These are phyloP conservation scores for Chrysaora quinquecirrha DNA, from an alignment of 30 jellyfish, hydroid and myxozoan genomes.

Conservation along the genomic window DNA sequence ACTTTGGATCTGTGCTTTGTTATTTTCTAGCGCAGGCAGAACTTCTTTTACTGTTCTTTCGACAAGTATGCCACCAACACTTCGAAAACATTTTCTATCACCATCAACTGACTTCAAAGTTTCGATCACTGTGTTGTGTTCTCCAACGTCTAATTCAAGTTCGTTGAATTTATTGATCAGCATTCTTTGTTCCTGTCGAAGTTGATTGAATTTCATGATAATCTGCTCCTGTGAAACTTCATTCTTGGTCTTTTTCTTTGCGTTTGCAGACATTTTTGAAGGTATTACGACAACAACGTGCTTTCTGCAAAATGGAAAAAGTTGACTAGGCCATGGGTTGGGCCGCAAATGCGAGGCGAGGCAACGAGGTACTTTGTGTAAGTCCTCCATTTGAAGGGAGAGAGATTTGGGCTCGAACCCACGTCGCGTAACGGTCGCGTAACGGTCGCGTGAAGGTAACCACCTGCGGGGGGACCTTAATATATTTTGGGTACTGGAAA, in stretches of 20 bases:
- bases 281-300: background rate
- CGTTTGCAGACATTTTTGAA: slow-evolving; percentile 66
- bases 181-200: slow-evolving; percentile 95
- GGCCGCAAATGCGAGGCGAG: no score
- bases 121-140: slow-evolving; percentile 92
- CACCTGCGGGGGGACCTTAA: no score
- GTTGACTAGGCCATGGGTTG: slow-evolving; percentile 2
- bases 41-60: slow-evolving; percentile 90
- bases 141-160: slow-evolving; percentile 87
- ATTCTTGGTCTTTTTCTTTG: slow-evolving; percentile 73
- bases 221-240: slow-evolving; percentile 79
- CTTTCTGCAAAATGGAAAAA: no score
- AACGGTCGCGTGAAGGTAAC: no score
- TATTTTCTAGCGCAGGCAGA: slow-evolving; percentile 83
- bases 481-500: no score
- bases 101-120: slow-evolving; percentile 89
- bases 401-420: no score
- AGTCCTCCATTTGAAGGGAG: no score
- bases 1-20: slow-evolving; percentile 72
- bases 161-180: slow-evolving; percentile 75
- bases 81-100: slow-evolving; percentile 86
- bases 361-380: no score
- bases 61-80: slow-evolving; percentile 90
- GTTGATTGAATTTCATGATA: slow-evolving; percentile 81
- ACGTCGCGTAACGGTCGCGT: no score